Base-by-base conservation (phyloP, 2,888 invertebrate genomes). In the Nowickia ferox region DNA sequence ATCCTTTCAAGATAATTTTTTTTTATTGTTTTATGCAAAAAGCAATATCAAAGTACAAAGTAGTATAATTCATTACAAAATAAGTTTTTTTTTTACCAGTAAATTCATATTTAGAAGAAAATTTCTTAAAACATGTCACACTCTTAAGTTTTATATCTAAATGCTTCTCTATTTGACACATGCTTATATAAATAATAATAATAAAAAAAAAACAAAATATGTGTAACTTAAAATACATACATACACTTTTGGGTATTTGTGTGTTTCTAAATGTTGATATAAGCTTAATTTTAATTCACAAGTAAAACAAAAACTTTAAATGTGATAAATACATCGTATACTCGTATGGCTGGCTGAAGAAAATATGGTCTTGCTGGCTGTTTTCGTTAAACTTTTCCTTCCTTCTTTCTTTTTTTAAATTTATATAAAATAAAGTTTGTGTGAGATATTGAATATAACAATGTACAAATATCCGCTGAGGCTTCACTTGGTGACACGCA, bases 221-320 rank as follows among this genome's bases (percentile, higher is more conserved):
- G 30, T 30, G 30, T 40, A 13, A 57, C 9, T 22, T 48, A 48
- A 17, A 51, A 61, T 2, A 38, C 53, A 61, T 2, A 38, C 53
- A 55, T 65, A 53, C 42, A 55, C 30, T 44, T 65, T 48, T 65
- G 53, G 44, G 55, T 40, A 42, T 71, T 57, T 65, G 61, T 65
- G 61, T 55, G 30, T 30, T 48, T 15, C 53, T 59, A 51, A 53
- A 59, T 68, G 66, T 30, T 30, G 5, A 30, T 72, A 53, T 40
- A 53, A 72, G 72, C 51, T 51, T 11, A 57, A 65, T 71, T 76
- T 71, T 57, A 76, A 76, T 57, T 22, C 61, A 66, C 0, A 42
- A 48, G 9, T 40, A 53, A 53, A 63, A 65, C 38, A 65, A 82
- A 61, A 71, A 40, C 22, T 57, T 48, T 22, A 71, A 63, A 48